Evolutionary conservation across 2,888 invertebrate genomes (phyloP).

Genomic region (Dryadula phaetusa): DNA sequence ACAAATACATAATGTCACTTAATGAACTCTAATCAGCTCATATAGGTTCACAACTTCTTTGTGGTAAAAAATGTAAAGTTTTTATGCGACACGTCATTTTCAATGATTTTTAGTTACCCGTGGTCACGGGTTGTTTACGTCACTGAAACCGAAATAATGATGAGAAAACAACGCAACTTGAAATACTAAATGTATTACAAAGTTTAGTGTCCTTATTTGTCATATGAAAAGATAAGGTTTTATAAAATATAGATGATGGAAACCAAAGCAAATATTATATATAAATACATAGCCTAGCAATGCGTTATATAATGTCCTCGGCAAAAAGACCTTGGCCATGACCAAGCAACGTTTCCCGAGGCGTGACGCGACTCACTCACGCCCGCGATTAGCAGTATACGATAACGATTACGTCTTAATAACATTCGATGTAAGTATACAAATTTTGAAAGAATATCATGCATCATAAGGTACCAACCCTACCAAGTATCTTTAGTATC

Average conservation of each 20-base stretch:
- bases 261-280: slow-evolving; percentile 53
- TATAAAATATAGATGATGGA: slow-evolving; percentile 2
- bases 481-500: too few species aligned
- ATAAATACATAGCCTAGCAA: slow-evolving; percentile 61
- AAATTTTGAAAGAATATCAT: slow-evolving; percentile 18
- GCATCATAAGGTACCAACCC: too few species aligned
- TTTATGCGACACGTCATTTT: neutral
- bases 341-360: slow-evolving; percentile 77
- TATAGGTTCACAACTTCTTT: neutral
- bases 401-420: slow-evolving; percentile 51
- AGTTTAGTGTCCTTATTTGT: neutral
- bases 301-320: slow-evolving; percentile 71
- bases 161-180: neutral
- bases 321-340: slow-evolving; percentile 79
- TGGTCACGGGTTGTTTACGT: slow-evolving; percentile 3
- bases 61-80: neutral
- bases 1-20: neutral
- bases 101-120: slow-evolving; percentile 5
- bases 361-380: slow-evolving; percentile 48
- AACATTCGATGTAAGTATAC: slow-evolving; percentile 35
- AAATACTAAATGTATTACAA: neutral
- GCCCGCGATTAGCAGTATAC: slow-evolving; percentile 58
- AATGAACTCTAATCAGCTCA: neutral
- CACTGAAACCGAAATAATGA: slow-evolving; percentile 3
- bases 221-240: neutral